phyloP scores from a whole-genome alignment of 2,113 vertebrate genomes.

The Geothlypis trichas region DNA sequence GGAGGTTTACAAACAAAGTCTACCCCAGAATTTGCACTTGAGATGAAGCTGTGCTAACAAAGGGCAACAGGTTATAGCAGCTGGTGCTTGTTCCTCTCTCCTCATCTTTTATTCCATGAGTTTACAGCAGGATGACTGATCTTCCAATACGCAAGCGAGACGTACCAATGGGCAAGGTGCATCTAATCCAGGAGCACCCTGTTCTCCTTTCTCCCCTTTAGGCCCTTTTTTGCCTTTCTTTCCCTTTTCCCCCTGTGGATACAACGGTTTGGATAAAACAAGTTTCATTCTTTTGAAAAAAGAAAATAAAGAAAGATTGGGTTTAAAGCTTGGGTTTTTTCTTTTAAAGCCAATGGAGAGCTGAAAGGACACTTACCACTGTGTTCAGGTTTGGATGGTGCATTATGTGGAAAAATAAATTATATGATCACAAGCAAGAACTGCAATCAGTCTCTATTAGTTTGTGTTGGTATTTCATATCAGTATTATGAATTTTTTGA shows the following conservation, averaged over 20 bases:
- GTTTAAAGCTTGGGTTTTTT: conserved; percentile 32
- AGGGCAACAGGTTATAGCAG: not conserved
- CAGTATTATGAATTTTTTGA: conserved; percentile 4
- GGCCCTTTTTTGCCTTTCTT: conserved; percentile 99
- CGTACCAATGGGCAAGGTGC: conserved; percentile 99
- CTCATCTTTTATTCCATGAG: conserved; percentile 40
- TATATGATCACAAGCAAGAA: conserved; percentile 35
- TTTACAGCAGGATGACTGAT: conserved; percentile 46
- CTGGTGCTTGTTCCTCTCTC: conserved; percentile 76
- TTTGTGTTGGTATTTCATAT: not conserved
- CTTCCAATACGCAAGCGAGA: conserved; percentile 77
- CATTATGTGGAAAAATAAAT: conserved; percentile 52
- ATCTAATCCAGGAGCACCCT: conserved; percentile 99
- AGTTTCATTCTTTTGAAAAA: conserved; percentile 64
- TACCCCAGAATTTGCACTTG: not conserved
- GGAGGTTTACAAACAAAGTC: not conserved
- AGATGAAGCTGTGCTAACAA: not conserved
- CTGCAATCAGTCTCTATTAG: conserved; percentile 20
- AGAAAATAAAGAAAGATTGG: not conserved
- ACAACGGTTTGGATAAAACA: conserved; percentile 92
- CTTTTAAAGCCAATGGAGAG: conserved; percentile 61
- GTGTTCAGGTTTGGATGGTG: conserved; percentile 62
- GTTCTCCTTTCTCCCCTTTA: conserved; percentile 99
- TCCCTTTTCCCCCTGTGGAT: conserved; percentile 99
- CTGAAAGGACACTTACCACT: conserved; percentile 82